A percentile compares a stretch with the other conserved stretches of the same genome.
These are phyloP conservation scores for Meloidogyne exigua DNA, from an alignment of 1,140 invertebrate species.

Conservation along the genomic window DNA sequence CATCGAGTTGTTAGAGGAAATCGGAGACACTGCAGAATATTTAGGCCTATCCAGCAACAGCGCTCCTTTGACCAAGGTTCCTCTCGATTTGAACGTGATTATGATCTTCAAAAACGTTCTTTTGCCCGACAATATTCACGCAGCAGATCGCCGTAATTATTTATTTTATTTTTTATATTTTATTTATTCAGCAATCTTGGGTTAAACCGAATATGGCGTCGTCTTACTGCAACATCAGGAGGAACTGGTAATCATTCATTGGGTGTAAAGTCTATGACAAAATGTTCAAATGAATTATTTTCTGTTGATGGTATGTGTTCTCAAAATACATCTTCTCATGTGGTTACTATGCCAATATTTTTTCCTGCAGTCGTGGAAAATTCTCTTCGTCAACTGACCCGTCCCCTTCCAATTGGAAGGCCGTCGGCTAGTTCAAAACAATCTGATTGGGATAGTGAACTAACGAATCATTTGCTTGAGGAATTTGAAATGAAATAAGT, in stretches of 20 bases:
- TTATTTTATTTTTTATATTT: not conserved
- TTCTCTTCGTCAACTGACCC: constrained; percentile 16
- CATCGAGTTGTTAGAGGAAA: not conserved
- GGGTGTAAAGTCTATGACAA: not conserved
- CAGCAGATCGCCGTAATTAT: constrained; percentile 27
- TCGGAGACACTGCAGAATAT: not conserved
- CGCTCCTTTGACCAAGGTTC: constrained; percentile 7
- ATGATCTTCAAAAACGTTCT: constrained; percentile 9
- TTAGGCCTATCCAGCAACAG: constrained; percentile 18
- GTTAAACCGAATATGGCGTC: constrained; percentile 33
- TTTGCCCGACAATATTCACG: constrained; percentile 21
- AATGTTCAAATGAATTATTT: constrained; percentile 5
- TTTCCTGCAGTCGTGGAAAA: constrained; percentile 13
- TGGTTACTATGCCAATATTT: constrained; percentile 16
- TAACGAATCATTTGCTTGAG: not conserved
- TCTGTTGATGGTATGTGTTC: not conserved
- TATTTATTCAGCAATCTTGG: not conserved
- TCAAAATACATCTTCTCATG: not conserved
- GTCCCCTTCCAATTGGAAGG: constrained; percentile 17
- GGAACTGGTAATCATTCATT: not conserved
- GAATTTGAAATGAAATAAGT: constrained; percentile 5
- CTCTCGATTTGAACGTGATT: not conserved
- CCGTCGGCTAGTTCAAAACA: constrained; percentile 1
- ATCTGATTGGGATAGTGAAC: not conserved
- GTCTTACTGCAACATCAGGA: constrained; percentile 15